phyloP scores from a whole-genome alignment of 2,797 vertebrate species.

The Remorina albescens region DNA sequence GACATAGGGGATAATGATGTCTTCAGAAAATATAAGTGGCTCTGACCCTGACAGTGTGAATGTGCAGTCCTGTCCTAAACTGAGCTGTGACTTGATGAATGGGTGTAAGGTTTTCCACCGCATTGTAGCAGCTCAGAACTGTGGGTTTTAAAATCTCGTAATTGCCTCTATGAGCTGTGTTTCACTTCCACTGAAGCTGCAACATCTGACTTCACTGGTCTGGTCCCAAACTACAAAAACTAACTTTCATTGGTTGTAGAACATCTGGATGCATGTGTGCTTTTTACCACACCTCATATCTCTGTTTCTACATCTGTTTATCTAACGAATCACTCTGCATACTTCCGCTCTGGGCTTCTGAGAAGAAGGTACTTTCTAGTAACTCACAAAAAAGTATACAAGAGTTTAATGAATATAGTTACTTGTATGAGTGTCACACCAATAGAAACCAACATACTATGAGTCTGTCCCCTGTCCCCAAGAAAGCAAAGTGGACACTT shows the following conservation, averaged over 20 bases:
- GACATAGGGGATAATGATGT: too few species aligned
- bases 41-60: neutral
- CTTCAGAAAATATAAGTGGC: neutral
- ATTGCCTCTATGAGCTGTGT: too few species aligned
- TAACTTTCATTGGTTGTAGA: too few species aligned
- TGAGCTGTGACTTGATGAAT: neutral
- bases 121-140: too few species aligned
- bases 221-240: too few species aligned
- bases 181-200: too few species aligned
- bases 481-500: slow-evolving; percentile 20
- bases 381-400: neutral
- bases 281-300: too few species aligned
- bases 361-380: neutral
- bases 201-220: too few species aligned
- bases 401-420: neutral
- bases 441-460: neutral
- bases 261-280: too few species aligned
- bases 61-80: neutral
- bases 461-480: neutral
- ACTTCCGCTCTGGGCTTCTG: too few species aligned
- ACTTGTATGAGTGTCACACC: neutral
- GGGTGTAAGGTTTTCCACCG: neutral
- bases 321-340: too few species aligned
- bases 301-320: too few species aligned
- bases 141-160: neutral